A percentile compares a stretch with the other conserved stretches of the same genome.
Conservation (phyloP, 2,888 invertebrate species). For the Euspilapteryx auroguttella region DNA sequence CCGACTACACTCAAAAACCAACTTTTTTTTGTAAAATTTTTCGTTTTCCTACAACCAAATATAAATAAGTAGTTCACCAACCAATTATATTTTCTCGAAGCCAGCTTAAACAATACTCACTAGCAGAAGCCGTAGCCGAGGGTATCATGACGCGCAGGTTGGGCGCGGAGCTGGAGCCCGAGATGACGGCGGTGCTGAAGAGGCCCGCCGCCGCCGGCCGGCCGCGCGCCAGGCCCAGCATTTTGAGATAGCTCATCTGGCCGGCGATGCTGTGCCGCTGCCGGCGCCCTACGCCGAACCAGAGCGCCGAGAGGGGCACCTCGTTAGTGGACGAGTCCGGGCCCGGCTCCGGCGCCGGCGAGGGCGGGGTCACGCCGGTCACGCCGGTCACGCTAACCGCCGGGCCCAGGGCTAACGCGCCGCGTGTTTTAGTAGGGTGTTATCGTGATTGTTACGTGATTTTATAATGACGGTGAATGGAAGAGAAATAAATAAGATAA, state of each 20-base stretch:
- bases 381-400: slow-evolving; percentile 17
- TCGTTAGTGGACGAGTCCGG: slow-evolving; percentile 69
- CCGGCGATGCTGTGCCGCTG: slow-evolving; percentile 96
- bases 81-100: too few species aligned
- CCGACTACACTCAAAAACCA: too few species aligned
- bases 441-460: slow-evolving; percentile 19
- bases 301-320: slow-evolving; percentile 65
- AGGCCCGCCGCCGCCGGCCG: slow-evolving; percentile 78
- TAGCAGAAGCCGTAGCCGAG: slow-evolving; percentile 71
- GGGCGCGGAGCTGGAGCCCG: slow-evolving; percentile 90
- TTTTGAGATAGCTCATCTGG: slow-evolving; percentile 92
- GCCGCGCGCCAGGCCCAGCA: slow-evolving; percentile 73
- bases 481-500: slow-evolving; percentile 23
- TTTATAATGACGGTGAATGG: slow-evolving; percentile 21
- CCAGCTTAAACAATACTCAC: too few species aligned
- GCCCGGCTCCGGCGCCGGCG: slow-evolving; percentile 38
- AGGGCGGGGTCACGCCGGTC: slow-evolving; percentile 25
- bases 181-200: slow-evolving; percentile 95
- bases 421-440: slow-evolving; percentile 13
- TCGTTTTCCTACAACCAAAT: too few species aligned
- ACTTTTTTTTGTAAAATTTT: too few species aligned
- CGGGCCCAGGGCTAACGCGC: too few species aligned
- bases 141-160: slow-evolving; percentile 87
- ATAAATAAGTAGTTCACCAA: too few species aligned
- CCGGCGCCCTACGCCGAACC: slow-evolving; percentile 70